Conservation (phyloP, 2,888 invertebrate species). For the Xanthorhoe spadicearia region DNA sequence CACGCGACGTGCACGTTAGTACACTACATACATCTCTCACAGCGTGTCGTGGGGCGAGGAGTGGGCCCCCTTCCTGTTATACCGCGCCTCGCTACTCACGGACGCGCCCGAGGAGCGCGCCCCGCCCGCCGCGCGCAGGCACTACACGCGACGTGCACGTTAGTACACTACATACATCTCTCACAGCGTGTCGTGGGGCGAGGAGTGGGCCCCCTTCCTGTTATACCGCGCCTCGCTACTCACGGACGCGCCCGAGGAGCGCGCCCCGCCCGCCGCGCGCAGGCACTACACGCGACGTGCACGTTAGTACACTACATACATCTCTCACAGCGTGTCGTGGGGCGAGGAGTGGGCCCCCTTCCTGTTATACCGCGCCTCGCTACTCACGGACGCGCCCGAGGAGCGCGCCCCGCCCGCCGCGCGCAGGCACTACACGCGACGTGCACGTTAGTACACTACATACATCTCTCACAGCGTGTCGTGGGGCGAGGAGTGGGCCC, state of each 20-base stretch:
- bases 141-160: slow-evolving; percentile 84
- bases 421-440: slow-evolving; percentile 83
- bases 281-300: slow-evolving; percentile 85
- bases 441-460: slow-evolving; percentile 57
- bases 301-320: slow-evolving; percentile 27
- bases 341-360: slow-evolving; percentile 98
- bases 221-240: slow-evolving; percentile 95
- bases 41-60: slow-evolving; percentile 95
- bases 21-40: neutral
- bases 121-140: slow-evolving; percentile 84
- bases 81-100: slow-evolving; percentile 95
- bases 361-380: slow-evolving; percentile 93
- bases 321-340: slow-evolving; percentile 87
- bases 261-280: slow-evolving; percentile 85
- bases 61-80: slow-evolving; percentile 96
- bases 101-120: slow-evolving; percentile 90
- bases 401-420: slow-evolving; percentile 86
- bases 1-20: slow-evolving; percentile 75
- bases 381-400: slow-evolving; percentile 93
- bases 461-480: no score
- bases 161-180: neutral
- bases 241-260: slow-evolving; percentile 91
- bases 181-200: slow-evolving; percentile 91
- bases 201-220: slow-evolving; percentile 96
- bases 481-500: no score